These are phyloP conservation scores for Willisornis vidua DNA, from an alignment of 2,113 vertebrate species.

Conservation along the genomic window DNA sequence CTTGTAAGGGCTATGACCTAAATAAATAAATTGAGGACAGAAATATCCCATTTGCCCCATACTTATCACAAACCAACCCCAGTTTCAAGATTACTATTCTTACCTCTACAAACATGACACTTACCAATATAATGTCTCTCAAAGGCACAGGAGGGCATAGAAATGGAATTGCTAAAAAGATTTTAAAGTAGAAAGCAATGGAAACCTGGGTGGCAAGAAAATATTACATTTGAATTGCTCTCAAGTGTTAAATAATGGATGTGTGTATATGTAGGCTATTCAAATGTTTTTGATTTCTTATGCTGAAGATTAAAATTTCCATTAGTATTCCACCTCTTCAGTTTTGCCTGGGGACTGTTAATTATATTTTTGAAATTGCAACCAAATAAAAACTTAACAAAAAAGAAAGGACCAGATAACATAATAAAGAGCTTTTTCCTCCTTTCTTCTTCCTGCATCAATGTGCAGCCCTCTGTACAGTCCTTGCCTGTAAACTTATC, in stretches of 20 bases:
- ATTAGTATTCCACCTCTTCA: conserved; percentile 70
- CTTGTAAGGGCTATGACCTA: not conserved
- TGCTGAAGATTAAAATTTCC: conserved; percentile 60
- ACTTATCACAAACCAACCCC: not conserved
- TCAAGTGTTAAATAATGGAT: conserved; percentile 61
- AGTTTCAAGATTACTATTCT: not conserved
- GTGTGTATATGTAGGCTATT: conserved; percentile 27
- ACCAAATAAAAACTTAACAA: conserved; percentile 38
- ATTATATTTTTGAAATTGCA: conserved; percentile 63
- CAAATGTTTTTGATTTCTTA: conserved; percentile 58
- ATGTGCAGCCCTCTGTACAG: not conserved
- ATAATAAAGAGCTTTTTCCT: not conserved
- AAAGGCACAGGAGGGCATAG: not conserved
- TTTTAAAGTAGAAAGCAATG: not conserved
- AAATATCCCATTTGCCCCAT: not conserved
- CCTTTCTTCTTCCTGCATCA: not conserved
- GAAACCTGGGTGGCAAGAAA: conserved; percentile 23
- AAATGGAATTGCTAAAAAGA: not conserved
- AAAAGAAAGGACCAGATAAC: conserved; percentile 22
- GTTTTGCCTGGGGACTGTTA: conserved; percentile 62
- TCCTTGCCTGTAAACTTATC: not conserved
- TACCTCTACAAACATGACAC: not conserved
- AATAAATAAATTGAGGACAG: not conserved
- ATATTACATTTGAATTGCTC: conserved; percentile 29
- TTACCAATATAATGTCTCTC: not conserved